Evolutionary conservation across 2,888 invertebrate genomes (phyloP), one percentile per base, ranked within the genome.

Genomic region (Hipparchia semele): DNA sequence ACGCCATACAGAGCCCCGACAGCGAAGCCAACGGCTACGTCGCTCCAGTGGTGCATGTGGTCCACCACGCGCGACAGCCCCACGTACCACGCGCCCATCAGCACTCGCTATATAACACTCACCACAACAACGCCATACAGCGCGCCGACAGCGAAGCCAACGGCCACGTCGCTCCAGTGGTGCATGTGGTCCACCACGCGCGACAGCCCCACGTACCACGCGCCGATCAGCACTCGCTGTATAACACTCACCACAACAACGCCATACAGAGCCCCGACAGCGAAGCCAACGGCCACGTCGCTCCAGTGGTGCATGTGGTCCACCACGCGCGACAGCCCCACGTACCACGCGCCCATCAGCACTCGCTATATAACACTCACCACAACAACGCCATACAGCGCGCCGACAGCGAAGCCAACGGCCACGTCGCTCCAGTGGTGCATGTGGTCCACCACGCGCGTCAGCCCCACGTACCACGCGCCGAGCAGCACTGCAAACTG

Each of bases 241-340:
- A 10, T 58, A 6, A 6, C 13, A 59, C 89, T 84, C 33, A 93
- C 93, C 86, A 95, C 93, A 53, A 96, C 81, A n/a, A 94, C 81
- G 39, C 95, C 96, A 68, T 92, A 91, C 6, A 88, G 77, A 12
- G 94, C 90, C 54, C 96, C 96, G 9, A 96, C 92, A 6, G 91
- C 75, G 79, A 95, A 93, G 0, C 98, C 98, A 12, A 94, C 95
- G 1, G 97, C 94, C 2, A 98, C 98, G 87, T 98, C 98, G 83
- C 97, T 96, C 97, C 97, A 97, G 83, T 98, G 98, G 87, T 98
- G 98, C 88, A 97, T 98, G 91, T 98, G 96, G 87, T 98, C 97
- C 9, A 96, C 96, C 56, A 98, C 95, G 12, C 98, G 94, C 0
- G 97, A 96, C 86, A 98, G 94, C 0, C 96, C 96, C 10, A 96